Base-by-base conservation (phyloP, 2,888 invertebrate species). In the Gerosis bhagava region DNA sequence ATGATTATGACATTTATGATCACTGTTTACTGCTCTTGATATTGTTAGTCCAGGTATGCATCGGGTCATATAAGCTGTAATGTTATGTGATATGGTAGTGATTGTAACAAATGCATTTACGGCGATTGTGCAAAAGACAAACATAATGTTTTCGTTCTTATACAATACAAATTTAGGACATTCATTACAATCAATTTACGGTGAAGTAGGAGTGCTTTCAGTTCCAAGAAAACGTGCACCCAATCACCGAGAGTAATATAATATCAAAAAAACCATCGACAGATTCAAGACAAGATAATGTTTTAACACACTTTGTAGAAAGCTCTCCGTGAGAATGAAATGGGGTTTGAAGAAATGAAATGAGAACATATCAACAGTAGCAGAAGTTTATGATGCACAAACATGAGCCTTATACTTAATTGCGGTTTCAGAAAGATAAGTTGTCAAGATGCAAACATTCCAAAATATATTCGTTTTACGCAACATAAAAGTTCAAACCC, bases 371-470 rank as follows among this genome's bases (percentile, higher is more conserved):
- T 65, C 68, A 65, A 70, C 55, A 63, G 60, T 63, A 61, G 74
- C 67, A 67, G 70, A 68, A 70, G 53, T 65, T 61, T 67, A 77
- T 73, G 74, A 82, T 79, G 79, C 80, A 78, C 72, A 76, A 73
- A 66, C 48, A 57, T 59, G 65, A 69, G 66, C 66, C 73, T 73
- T 78, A 79, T 60, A 70, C 63, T 67, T 67, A 73, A 70, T 49
- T 58, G 67, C 68, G 68, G 72, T 45, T 53, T 65, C 65, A 70
- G 67, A 79, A 83, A 86, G 75, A 81, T 82, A 84, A 88, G 86
- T 86, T 86, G 88, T 88, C 88, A 88, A 88, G 88, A 88, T 88
- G 88, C 88, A 86, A 82, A 86, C 86, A 86, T 87, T 86, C 87
- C 81, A 81, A 80, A 79, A 4, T 72, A 69, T 81, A 70, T 70